Base-by-base conservation (phyloP, 2,888 invertebrate species). In the Calameuta filiformis region DNA sequence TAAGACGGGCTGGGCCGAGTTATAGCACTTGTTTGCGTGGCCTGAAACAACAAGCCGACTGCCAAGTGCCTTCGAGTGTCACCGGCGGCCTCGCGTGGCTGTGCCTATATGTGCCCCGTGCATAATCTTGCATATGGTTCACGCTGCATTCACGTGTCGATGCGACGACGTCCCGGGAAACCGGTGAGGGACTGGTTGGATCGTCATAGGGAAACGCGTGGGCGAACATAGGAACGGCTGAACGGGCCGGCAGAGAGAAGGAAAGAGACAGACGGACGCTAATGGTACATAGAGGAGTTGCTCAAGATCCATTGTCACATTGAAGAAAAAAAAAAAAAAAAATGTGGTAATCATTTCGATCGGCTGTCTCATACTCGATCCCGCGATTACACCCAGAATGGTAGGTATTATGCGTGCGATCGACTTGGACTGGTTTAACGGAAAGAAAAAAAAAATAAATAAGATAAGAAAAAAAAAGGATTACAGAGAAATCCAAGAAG, bases 31-130 rank as follows among this genome's bases (percentile, higher is more conserved):
- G 81, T 86, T 84, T 83, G 85, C 83, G 75, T 80, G 82, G 83
- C 83, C 84, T 85, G 83, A 84, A 87, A 83, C 82, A 85, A 86
- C 86, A 85, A 80, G 31, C 75, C 73, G 75, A 73, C 76, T 77
- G 75, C 40, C 69, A 69, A 69, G 69, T 69, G 69, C 30, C 69
- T 69, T 33, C 69, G 69, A 69, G 69, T 69, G 69, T 33, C 69
- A 69, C 69, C 11, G 15, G 3, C 12, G 31, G 69, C 40, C 40
- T 40, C 40, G 15, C 40, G 40, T 40, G 40, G 40, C 40, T 40
- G 15, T 40, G 40, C 15, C 15, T 40, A 15, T 40, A 15, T 6
- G 40, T 33, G n/a, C 69, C 30, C 30, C 69, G 69, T 69, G 33
- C 33, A 30, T 15, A 33, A 69, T 12, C 12, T 30, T 15, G 11